These are phyloP conservation scores for Coccyzus lansbergi DNA, from an alignment of 2,797 vertebrate species.

Conservation along the genomic window DNA sequence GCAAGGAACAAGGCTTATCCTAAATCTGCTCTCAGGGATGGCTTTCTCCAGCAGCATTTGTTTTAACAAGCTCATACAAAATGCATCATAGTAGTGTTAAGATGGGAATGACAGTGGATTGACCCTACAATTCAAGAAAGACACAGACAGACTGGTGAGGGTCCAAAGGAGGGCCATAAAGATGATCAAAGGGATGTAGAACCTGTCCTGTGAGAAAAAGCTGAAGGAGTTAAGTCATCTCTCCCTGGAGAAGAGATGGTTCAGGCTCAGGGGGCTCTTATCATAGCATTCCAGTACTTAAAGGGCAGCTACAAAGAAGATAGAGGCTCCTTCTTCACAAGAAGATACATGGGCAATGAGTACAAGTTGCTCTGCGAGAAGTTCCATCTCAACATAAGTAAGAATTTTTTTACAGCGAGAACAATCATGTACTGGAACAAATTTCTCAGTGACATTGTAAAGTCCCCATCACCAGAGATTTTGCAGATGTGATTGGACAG, in stretches of 20 bases:
- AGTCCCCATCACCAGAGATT: neutral
- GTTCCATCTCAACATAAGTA: neutral
- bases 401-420: neutral
- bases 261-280: neutral
- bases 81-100: neutral
- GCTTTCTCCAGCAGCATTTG: neutral
- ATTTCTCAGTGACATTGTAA: neutral
- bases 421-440: neutral
- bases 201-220: neutral
- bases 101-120: neutral
- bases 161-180: neutral
- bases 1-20: neutral
- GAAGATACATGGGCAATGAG: neutral
- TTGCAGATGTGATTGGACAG: neutral
- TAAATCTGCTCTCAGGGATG: neutral
- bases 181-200: neutral
- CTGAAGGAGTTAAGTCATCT: neutral
- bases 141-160: neutral
- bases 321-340: neutral
- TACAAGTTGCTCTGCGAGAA: neutral
- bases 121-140: neutral
- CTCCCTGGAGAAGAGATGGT: neutral
- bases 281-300: neutral
- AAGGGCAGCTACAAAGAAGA: neutral
- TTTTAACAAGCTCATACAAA: conserved; percentile 3